Conservation (phyloP, 64 coral and sea anemone species). For the Catalaphyllia jardinei region DNA sequence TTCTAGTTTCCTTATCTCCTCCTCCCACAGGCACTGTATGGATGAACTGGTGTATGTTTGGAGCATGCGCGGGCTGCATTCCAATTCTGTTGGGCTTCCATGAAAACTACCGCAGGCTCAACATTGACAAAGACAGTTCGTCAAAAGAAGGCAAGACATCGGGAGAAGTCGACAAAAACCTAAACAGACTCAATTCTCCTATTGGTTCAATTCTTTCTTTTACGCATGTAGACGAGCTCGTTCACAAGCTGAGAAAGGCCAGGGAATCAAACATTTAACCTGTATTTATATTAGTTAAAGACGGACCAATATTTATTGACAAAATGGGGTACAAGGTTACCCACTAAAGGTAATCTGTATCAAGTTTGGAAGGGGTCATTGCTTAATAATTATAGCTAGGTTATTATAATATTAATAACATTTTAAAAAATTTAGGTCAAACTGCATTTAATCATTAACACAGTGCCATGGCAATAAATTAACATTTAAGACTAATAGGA, state of each 20-base stretch:
- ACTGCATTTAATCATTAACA: no score
- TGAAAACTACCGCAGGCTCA: constrained; percentile 86
- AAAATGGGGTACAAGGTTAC: background rate
- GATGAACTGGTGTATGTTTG: constrained; percentile 99
- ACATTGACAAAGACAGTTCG: constrained; percentile 63
- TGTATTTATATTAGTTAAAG: background rate
- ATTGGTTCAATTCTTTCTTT: constrained; percentile 73
- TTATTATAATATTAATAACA: no score
- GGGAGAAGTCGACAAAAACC: constrained; percentile 11
- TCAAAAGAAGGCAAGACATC: constrained; percentile 18
- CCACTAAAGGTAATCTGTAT: background rate
- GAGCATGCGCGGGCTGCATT: constrained; percentile 93
- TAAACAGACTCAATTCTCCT: background rate
- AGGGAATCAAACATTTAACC: constrained; percentile 65
- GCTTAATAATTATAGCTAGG: no score
- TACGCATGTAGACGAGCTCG: constrained; percentile 61
- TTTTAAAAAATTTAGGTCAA: no score
- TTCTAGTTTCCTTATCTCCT: background rate
- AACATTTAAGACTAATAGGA: no score
- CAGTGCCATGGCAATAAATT: no score
- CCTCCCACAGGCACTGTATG: constrained; percentile 82
- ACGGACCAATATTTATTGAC: background rate
- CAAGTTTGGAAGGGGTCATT: no score
- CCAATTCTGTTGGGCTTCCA: constrained; percentile 88
- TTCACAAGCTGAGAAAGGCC: constrained; percentile 60